These are phyloP conservation scores for Drosophila yooni DNA, from an alignment of 2,888 invertebrate genomes.

Conservation along the genomic window DNA sequence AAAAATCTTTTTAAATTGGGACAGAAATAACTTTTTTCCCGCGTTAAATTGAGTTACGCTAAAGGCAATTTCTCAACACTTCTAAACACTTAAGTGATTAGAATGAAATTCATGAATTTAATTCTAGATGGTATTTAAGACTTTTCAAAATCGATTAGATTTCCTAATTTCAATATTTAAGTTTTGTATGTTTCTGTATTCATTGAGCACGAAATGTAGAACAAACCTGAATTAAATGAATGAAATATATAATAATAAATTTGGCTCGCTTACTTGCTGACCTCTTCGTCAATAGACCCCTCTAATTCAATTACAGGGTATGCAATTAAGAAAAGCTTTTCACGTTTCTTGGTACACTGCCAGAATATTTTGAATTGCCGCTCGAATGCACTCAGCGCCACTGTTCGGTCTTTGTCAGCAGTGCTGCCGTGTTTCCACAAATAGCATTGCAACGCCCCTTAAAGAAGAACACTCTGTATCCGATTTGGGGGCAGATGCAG, in stretches of 20 bases:
- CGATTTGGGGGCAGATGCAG: background rate
- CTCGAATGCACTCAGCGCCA: constrained; percentile 11
- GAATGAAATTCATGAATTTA: background rate
- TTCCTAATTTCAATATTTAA: background rate
- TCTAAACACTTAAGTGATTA: background rate
- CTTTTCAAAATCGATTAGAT: background rate
- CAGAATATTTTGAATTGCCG: constrained; percentile 40
- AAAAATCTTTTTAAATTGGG: background rate
- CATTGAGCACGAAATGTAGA: background rate
- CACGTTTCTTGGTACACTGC: constrained; percentile 59
- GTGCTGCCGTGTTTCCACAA: constrained; percentile 13
- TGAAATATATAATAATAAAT: too few relatives aligned
- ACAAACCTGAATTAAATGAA: too few relatives aligned
- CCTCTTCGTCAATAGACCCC: background rate
- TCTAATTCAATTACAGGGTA: background rate
- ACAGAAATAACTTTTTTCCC: background rate
- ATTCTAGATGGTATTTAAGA: background rate
- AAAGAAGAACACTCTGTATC: constrained; percentile 14
- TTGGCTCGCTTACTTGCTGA: background rate
- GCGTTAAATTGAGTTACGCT: background rate
- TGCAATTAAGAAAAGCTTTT: constrained; percentile 26
- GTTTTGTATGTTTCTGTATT: background rate
- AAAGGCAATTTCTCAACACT: background rate
- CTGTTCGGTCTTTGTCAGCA: constrained; percentile 9
- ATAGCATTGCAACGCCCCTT: constrained; percentile 44